Base-by-base conservation (phyloP, 2,888 invertebrate species). In the Camponotus fellah region DNA sequence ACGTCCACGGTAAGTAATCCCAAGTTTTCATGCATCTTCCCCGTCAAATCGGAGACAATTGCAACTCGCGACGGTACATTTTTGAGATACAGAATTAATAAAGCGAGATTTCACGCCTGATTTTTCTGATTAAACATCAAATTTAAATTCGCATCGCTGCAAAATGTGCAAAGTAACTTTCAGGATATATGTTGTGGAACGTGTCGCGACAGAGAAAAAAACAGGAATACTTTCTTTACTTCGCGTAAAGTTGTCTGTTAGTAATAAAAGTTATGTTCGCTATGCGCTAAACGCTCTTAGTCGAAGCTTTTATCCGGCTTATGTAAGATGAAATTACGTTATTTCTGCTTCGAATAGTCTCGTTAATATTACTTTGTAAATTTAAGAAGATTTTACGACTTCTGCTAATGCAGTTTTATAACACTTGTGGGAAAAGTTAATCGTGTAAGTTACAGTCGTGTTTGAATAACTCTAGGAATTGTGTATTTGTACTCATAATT, bases 1-100 rank as follows among this genome's bases (percentile, higher is more conserved):
- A 99, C 96, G 99, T 99, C 95, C 98, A 99, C 96, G 96, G 96
- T 96, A 93, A 95, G 95, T 92, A 74, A 14, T 21, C 26, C 12
- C 37, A 49, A n/a, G 21, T 71, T 76, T 26, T 56, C 68, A 65
- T 49, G 69, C 21, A 21, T 64, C 37, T 69, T 17, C 34, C 12
- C 17, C 34, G 53, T 17, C 2, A 65, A 6, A 9, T 32, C 34
- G 2, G 10, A 10, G 3, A 21, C 60, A 17, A 60, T 46, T 32
- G 75, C 34, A 21, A 75, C 40, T 53, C n/a, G n/a, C 32, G 72
- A n/a, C 43, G 12, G 37, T 21, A 9, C 12, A 14, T n/a, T 46
- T 46, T 58, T 34, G 8, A n/a, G 56, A 64, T 56, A 32, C 32
- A 17, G 53, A 40, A 56, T 68, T 77, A 53, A 40, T 12, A 6